phyloP scores from a whole-genome alignment of 2,113 vertebrate genomes.

The Peromyscus maniculatus region DNA sequence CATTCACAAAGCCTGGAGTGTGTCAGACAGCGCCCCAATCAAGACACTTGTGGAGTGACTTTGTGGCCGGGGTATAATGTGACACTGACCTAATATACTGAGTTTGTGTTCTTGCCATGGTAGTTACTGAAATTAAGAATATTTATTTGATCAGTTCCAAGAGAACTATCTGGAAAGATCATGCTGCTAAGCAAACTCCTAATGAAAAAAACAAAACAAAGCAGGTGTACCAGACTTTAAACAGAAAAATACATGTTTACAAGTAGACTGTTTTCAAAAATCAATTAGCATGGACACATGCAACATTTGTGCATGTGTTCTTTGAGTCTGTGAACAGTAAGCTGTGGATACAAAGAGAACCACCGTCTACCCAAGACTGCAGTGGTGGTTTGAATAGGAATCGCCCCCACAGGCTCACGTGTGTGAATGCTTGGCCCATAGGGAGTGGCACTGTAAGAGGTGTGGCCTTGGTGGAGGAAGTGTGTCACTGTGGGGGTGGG shows the following conservation, averaged over 20 bases:
- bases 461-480: not conserved
- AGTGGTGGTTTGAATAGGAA: not conserved
- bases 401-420: not conserved
- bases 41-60: not conserved
- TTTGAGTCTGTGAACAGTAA: constrained; percentile 4
- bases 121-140: constrained; percentile 77
- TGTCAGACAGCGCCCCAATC: constrained; percentile 10
- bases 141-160: constrained; percentile 70
- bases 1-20: not conserved
- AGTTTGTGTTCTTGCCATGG: constrained; percentile 73
- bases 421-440: not conserved
- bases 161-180: constrained; percentile 66
- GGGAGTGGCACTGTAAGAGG: not conserved
- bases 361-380: not conserved
- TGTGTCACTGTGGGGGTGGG: not conserved
- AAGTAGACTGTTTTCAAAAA: constrained; percentile 47
- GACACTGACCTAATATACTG: constrained; percentile 68
- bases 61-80: not conserved
- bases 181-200: constrained; percentile 71
- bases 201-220: constrained; percentile 59
- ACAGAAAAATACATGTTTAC: constrained; percentile 46
- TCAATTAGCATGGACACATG: not conserved
- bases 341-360: not conserved
- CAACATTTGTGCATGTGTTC: not conserved
- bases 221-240: constrained; percentile 58